phyloP scores from a whole-genome alignment of 2,888 invertebrate species.

The Drosophila silvestris region DNA sequence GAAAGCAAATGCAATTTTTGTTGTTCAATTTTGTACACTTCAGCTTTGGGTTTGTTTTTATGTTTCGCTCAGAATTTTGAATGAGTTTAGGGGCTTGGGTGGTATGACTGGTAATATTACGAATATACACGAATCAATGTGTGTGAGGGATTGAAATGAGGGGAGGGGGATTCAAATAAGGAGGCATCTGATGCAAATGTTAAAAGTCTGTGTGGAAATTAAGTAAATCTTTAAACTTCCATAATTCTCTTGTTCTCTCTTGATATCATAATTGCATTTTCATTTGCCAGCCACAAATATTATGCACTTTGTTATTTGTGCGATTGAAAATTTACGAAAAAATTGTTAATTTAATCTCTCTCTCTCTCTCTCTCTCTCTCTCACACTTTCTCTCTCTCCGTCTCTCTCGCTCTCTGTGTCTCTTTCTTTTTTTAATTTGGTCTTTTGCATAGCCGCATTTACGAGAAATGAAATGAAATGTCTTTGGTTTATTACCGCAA shows the following conservation, averaged over 20 bases:
- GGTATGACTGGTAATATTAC: neutral
- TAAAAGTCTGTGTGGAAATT: neutral
- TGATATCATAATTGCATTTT: slow-evolving; percentile 1
- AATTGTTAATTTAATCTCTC: slow-evolving; percentile 49
- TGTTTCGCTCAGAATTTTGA: slow-evolving; percentile 14
- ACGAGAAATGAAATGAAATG: slow-evolving; percentile 59
- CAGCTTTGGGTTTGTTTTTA: slow-evolving; percentile 18
- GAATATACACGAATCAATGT: neutral
- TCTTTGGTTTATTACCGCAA: slow-evolving; percentile 70
- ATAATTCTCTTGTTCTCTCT: neutral
- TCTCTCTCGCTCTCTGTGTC: slow-evolving; percentile 28
- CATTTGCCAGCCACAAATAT: slow-evolving; percentile 10
- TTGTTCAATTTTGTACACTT: slow-evolving; percentile 67
- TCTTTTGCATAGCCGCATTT: slow-evolving; percentile 57
- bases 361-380: slow-evolving; percentile 39
- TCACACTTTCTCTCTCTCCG: slow-evolving; percentile 30
- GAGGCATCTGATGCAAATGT: neutral
- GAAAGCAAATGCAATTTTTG: slow-evolving; percentile 65
- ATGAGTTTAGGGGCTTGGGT: neutral
- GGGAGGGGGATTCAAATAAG: neutral
- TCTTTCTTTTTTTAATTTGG: slow-evolving; percentile 43
- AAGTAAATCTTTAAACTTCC: neutral
- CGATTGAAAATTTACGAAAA: slow-evolving; percentile 21
- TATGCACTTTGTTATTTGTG: slow-evolving; percentile 17
- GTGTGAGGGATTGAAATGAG: neutral